Base-by-base conservation (phyloP, 2,888 invertebrate genomes). In the Lamellibrachia satsuma region DNA sequence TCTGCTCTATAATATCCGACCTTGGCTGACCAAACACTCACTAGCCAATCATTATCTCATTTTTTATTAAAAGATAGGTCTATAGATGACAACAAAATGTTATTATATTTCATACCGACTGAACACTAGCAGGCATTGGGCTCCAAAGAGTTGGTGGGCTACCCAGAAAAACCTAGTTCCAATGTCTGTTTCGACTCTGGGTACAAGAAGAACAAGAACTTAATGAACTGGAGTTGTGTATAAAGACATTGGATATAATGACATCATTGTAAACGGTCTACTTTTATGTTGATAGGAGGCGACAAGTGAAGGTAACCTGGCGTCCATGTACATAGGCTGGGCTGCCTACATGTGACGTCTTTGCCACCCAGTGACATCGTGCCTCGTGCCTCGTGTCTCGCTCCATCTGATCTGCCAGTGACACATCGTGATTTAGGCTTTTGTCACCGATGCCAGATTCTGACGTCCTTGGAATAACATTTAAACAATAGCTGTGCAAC, bases 311-410 rank as follows among this genome's bases (percentile, higher is more conserved):
- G 98, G 98, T 95, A 98, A 99, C 96, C 97, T 99, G 22, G 98
- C 98, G 95, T 98, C 98, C 96, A 99, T 99, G 99, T 99, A 98
- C 96, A 97, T 98, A 92, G 99, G 99, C 9, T 99, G 99, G 99
- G 98, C 98, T 90, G 97, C 99, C 2, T 99, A 98, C 96, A 96
- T 98, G 95, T 98, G 92, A 94, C 55, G 15, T 52, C 27, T 60
- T 11, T 92, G 52, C 6, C 91, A 91, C 91, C 52, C n/a, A 15
- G n/a, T 75, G 75, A 75, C 75, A 75, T 6, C 22, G n/a, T 22
- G 75, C 3, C 15, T 15, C 4, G 2, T 15, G 22, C 6, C 75
- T 2, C 6, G 15, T 22, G 75, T 3, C 22, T 60, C 60, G 15
- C 6, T 22, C 22, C 75, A 39, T 39, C 39, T 39, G 39, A 39